Evolutionary conservation across 2,797 vertebrate genomes (phyloP), one percentile per base, ranked within the genome.

Genomic region (Sciaenops ocellatus): DNA sequence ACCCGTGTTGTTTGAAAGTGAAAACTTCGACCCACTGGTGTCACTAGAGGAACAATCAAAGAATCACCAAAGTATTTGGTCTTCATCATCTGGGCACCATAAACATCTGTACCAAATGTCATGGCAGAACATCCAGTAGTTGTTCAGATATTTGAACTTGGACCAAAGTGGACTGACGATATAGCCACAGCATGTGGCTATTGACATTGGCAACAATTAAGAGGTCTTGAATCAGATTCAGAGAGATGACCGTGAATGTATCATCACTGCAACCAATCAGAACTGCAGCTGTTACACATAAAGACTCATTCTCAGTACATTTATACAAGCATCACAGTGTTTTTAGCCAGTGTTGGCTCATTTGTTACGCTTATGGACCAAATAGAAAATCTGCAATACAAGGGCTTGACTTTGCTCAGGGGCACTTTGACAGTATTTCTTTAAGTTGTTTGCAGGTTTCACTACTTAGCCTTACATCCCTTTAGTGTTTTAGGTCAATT

Each of bases 381-480:
- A 38, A 47, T 17, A 38, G 34, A 38, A 38, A 7, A 38, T 38
- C 34, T 8, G 8, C 34, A 38, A 38, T 38, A 9, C 11, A n/a
- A 59, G 34, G 20, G 28, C 26, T 11, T 10, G 9, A 44, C 5
- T 60, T 44, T 59, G 60, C 71, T 80, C 60, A 55, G 24, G 47
- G 50, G 55, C 34, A 38, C 34, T 38, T 38, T 9, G 8, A 38
- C 44, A 56, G 12, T n/a, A 42, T 55, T 38, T 50, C n/a, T 67
- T 18, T 50, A 22, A 34, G 24, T 48, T 11, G 8, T 24, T 24
- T 1, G 17, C 52, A 22, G 18, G 20, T 44, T 2, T 70, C 51
- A 16, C 16, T 1, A 4, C 0, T 16, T 34, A 2, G 50, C 76
- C 70, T 60, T 69, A 69, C 28, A 30, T 22, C 16, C 55, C 13